phyloP scores from a whole-genome alignment of 2,888 invertebrate species.

The Aphrophora alni region DNA sequence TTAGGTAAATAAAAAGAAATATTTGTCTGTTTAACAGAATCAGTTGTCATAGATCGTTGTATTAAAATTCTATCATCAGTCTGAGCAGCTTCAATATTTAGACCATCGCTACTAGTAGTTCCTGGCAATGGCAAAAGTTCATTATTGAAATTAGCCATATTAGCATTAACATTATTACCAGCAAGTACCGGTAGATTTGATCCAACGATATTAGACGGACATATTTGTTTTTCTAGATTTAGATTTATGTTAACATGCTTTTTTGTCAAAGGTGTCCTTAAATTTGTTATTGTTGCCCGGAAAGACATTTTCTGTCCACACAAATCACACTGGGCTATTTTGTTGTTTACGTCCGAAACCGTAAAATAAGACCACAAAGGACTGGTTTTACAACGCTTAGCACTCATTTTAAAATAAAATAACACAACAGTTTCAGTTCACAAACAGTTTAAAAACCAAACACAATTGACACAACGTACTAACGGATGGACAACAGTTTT shows the following conservation, averaged over 20 bases:
- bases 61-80: too few species aligned
- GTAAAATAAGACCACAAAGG: slow-evolving; percentile 19
- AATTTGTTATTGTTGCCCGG: slow-evolving; percentile 2
- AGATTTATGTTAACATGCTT: slow-evolving; percentile 7
- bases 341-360: background rate
- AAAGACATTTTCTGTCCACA: slow-evolving; percentile 2
- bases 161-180: background rate
- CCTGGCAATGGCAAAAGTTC: too few species aligned
- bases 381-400: slow-evolving; percentile 13
- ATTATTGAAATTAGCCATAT: background rate
- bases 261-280: slow-evolving; percentile 12
- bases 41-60: too few species aligned
- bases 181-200: background rate
- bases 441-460: too few species aligned
- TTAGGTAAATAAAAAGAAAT: too few species aligned
- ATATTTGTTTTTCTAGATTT: background rate
- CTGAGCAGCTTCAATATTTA: too few species aligned
- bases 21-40: too few species aligned
- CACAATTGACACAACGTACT: too few species aligned
- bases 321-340: slow-evolving; percentile 23
- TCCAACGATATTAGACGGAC: too few species aligned
- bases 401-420: background rate
- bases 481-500: too few species aligned
- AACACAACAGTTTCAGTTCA: too few species aligned
- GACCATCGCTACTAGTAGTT: too few species aligned